A percentile compares a stretch with the other conserved stretches of the same genome.
These are phyloP conservation scores for Actinostola sp. DNA, from an alignment of 92 coral and sea anemone species.

Conservation along the genomic window DNA sequence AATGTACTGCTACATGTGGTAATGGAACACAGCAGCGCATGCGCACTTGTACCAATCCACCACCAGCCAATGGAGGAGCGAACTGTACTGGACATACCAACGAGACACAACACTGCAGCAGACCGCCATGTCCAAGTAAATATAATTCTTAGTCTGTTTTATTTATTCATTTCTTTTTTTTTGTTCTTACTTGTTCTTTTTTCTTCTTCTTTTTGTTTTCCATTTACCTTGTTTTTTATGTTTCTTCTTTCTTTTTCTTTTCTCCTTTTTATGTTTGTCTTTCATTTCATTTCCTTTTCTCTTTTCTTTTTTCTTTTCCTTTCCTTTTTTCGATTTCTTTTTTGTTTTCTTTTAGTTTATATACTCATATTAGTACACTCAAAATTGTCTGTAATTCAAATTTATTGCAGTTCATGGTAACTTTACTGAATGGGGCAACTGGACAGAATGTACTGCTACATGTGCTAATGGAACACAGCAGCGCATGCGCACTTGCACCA, in stretches of 20 bases:
- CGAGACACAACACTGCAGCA: conserved; percentile 20
- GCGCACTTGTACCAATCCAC: conserved; percentile 44
- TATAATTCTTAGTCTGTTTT: not conserved
- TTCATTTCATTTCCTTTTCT: too few relatives aligned
- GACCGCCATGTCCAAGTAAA: conserved; percentile 37
- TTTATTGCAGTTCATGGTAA: conserved; percentile 4
- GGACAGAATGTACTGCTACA: conserved; percentile 43
- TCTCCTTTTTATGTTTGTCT: too few relatives aligned
- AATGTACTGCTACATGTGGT: not conserved
- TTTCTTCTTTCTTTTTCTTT: too few relatives aligned
- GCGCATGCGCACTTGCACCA: conserved; percentile 43
- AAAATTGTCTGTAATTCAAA: too few relatives aligned
- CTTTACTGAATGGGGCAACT: conserved; percentile 27
- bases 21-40: conserved; percentile 8
- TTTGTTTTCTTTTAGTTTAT: too few relatives aligned
- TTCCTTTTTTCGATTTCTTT: too few relatives aligned
- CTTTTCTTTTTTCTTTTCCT: too few relatives aligned
- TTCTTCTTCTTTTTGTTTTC: too few relatives aligned
- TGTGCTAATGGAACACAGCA: conserved; percentile 28
- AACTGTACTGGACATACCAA: conserved; percentile 11
- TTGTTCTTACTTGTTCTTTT: too few relatives aligned
- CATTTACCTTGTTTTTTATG: too few relatives aligned
- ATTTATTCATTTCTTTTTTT: too few relatives aligned
- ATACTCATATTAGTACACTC: too few relatives aligned
- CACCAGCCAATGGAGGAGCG: conserved; percentile 27